Evolutionary conservation across 2,888 invertebrate species (phyloP).

Genomic region (Tetragonisca angustula): DNA sequence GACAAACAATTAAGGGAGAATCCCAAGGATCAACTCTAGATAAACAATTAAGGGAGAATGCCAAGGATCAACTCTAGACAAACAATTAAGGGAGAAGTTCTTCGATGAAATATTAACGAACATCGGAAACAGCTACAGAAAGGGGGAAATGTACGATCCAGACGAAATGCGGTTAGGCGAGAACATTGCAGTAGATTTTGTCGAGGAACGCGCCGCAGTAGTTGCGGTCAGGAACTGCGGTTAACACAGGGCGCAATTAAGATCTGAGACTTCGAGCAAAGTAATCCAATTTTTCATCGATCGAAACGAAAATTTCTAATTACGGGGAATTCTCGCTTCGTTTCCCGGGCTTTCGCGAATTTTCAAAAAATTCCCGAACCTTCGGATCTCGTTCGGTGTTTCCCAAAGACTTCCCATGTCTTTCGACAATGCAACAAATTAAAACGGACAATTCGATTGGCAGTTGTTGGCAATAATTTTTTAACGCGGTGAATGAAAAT

Average conservation of each 20-base stretch:
- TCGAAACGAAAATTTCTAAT: not conserved
- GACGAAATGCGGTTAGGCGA: slow-evolving; percentile 29
- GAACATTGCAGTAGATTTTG: slow-evolving; percentile 43
- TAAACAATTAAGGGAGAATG: not conserved
- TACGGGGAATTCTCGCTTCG: too few species aligned
- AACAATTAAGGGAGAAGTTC: not conserved
- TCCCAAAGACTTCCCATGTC: too few species aligned
- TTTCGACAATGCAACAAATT: too few species aligned
- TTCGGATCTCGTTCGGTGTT: not conserved
- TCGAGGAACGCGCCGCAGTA: slow-evolving; percentile 33
- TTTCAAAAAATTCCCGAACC: not conserved
- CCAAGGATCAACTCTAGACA: not conserved
- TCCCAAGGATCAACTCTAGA: not conserved
- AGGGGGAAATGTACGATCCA: slow-evolving; percentile 2
- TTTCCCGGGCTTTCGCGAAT: not conserved
- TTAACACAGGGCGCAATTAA: slow-evolving; percentile 16
- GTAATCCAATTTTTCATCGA: slow-evolving; percentile 35
- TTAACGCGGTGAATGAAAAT: not conserved
- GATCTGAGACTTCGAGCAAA: slow-evolving; percentile 13
- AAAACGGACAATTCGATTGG: too few species aligned
- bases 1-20: not conserved
- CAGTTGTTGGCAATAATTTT: too few species aligned
- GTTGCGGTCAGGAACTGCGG: slow-evolving; percentile 39
- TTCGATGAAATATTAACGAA: not conserved
- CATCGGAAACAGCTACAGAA: not conserved